Evolutionary conservation across 2,888 invertebrate species (phyloP), one percentile per base, ranked within the genome.

Genomic region (Rapana venosa): DNA sequence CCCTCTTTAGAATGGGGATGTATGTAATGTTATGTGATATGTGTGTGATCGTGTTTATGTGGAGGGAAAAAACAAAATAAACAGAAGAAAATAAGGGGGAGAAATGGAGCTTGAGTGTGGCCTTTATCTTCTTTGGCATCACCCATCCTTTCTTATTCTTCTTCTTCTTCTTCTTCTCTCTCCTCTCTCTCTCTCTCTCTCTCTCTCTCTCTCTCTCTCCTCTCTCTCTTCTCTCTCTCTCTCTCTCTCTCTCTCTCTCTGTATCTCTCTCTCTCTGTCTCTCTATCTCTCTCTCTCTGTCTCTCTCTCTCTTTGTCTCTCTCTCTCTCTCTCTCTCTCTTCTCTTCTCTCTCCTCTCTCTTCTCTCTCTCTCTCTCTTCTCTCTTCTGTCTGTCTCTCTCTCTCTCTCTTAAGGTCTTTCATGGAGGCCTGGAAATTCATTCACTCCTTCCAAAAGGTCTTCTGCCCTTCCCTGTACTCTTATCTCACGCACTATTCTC

Each of bases 201-300:
- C 26, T 47, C 83, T 83, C 85, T 85, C 58, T 77, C 47, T 88
- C 56, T 81, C 88, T 66, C 74, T 56, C 83, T 84, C 84, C 84
- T 84, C 87, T 32, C n/a, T 36, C 70, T 56, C 56, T 70, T 70
- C 47, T 87, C 83, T 87, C 70, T 66, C 32, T 35, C 61, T 88
- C 61, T 77, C 30, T 58, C 85, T 88, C 77, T 74, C 36, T 77
- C 77, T 87, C 61, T 47, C 36, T 70, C 70, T 66, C 32, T 83
- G 17, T 87, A 22, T 83, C 2, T 47, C 8, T 47, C 32, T 32
- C 4, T 32, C 13, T 32, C 8, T 79, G 13, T 32, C 13, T 79
- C 32, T 17, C 4, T 79, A 5, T 79, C 13, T n/a, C 6, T 79
- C 5, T 79, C 13, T 32, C 13, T 79, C 32, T 79, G 15, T 32